Base-by-base conservation (phyloP, 1,140 invertebrate species). In the Diabrotica virgifera region DNA sequence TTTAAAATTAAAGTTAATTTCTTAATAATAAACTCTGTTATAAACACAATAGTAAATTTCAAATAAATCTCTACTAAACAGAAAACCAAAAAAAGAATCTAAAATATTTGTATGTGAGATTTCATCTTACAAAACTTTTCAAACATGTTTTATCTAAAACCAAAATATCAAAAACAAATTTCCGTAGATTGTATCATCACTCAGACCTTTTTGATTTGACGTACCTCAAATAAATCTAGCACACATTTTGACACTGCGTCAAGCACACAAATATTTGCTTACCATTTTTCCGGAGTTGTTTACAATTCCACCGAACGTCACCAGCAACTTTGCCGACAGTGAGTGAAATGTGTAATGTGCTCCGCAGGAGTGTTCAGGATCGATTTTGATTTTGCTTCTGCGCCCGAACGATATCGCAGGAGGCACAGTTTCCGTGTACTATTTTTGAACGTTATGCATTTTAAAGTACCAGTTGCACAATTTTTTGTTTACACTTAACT, bases 211-310 rank as follows among this genome's bases (percentile, higher is more conserved):
- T 24, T 24, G 24, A 24, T 24, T 24, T 24, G 24, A 24, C 24
- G 24, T 46, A 46, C n/a, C n/a, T 5, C 40, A 46, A 46, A 46
- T 46, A 46, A 10, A 46, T n/a, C n/a, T 46, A 46, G n/a, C n/a
- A 46, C n/a, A 46, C 40, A 8, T 46, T 46, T n/a, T 46, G 40
- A 46, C n/a, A 46, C 40, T 3, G 3, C n/a, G 40, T 46, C 40
- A 46, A 46, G 11, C 11, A 10, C 8, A 46, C n/a, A 46, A 46
- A 46, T 46, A 46, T 46, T 46, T 46, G n/a, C 40, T 46, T n/a
- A 46, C 40, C 40, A 46, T 46, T 46, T 46, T 46, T 46, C 40
- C 40, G 40, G n/a, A 46, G 40, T 46, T 46, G 40, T 46, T 46
- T 46, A 46, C 40, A 46, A 46, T 46, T 5, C 40, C 8, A n/a